Conservation (phyloP, 2,888 invertebrate species). For the Apoda limacodes region DNA sequence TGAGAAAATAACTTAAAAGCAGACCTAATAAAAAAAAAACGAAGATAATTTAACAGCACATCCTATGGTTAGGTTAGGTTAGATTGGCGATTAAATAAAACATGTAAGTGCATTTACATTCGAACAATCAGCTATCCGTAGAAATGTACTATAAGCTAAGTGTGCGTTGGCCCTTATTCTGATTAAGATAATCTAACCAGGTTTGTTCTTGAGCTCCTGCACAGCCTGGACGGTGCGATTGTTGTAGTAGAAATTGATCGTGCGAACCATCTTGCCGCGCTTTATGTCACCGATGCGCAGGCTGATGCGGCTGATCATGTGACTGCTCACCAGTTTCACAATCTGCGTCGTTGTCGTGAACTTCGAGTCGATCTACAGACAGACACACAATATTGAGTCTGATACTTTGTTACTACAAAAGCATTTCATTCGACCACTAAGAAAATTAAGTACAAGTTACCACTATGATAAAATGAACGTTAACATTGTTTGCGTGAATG, state of each 20-base stretch:
- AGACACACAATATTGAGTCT: no score
- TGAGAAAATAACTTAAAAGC: no score
- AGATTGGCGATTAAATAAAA: not conserved
- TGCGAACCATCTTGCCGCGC: slow-evolving; percentile 96
- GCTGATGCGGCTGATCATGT: slow-evolving; percentile 94
- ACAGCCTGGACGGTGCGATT: slow-evolving; percentile 96
- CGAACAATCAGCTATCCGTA: not conserved
- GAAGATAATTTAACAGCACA: no score
- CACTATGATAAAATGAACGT: no score
- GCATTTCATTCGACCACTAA: no score
- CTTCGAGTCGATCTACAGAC: slow-evolving; percentile 88
- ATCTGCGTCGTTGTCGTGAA: slow-evolving; percentile 99
- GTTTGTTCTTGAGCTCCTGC: slow-evolving; percentile 96
- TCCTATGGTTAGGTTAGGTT: no score
- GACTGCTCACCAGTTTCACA: slow-evolving; percentile 94
- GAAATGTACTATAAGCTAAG: not conserved
- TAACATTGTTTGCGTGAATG: no score
- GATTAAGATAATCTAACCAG: slow-evolving; percentile 72
- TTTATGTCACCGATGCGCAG: slow-evolving; percentile 95
- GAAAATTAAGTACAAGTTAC: no score
- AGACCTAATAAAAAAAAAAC: no score
- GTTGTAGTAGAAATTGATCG: slow-evolving; percentile 96
- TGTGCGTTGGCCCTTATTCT: no score
- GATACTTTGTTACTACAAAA: no score
- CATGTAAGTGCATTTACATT: not conserved